Evolutionary conservation across 2,888 invertebrate genomes (phyloP).

Genomic region (Buathra laborator): DNA sequence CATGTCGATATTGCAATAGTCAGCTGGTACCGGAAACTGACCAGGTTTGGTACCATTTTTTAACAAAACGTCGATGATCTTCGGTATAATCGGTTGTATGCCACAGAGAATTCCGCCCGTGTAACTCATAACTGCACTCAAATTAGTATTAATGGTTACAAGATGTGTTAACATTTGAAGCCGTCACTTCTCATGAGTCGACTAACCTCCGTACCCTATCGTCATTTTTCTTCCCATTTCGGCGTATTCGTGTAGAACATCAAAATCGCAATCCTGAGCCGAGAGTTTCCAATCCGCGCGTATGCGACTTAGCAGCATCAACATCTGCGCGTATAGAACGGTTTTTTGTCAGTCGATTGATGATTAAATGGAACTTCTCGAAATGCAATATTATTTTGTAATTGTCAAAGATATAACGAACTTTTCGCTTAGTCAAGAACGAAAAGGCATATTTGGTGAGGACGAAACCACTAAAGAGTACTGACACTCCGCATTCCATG

Average conservation of each 20-base stretch:
- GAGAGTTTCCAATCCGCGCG: slow-evolving; percentile 40
- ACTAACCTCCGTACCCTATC: slow-evolving; percentile 39
- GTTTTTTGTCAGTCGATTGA: not conserved
- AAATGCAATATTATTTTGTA: too few relatives aligned
- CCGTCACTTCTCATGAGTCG: not conserved
- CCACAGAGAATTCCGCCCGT: slow-evolving; percentile 24
- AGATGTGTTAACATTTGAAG: not conserved
- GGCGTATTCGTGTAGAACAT: slow-evolving; percentile 48
- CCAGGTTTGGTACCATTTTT: slow-evolving; percentile 47
- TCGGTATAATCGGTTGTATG: slow-evolving; percentile 47
- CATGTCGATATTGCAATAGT: slow-evolving; percentile 41
- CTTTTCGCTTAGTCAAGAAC: slow-evolving; percentile 3
- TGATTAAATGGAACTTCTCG: too few relatives aligned
- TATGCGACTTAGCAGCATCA: slow-evolving; percentile 25
- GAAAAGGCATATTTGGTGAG: slow-evolving; percentile 14
- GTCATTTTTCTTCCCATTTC: slow-evolving; percentile 37
- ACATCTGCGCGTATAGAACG: slow-evolving; percentile 11
- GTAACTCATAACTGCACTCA: slow-evolving; percentile 21
- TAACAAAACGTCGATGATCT: slow-evolving; percentile 43
- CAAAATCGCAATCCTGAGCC: slow-evolving; percentile 30
- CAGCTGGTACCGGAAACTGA: slow-evolving; percentile 54
- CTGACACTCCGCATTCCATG: not conserved
- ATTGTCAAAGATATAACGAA: not conserved
- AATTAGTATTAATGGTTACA: too few relatives aligned
- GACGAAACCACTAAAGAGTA: slow-evolving; percentile 1